Evolutionary conservation across 2,113 vertebrate species (phyloP).

Genomic region (Myotis brandtii): DNA sequence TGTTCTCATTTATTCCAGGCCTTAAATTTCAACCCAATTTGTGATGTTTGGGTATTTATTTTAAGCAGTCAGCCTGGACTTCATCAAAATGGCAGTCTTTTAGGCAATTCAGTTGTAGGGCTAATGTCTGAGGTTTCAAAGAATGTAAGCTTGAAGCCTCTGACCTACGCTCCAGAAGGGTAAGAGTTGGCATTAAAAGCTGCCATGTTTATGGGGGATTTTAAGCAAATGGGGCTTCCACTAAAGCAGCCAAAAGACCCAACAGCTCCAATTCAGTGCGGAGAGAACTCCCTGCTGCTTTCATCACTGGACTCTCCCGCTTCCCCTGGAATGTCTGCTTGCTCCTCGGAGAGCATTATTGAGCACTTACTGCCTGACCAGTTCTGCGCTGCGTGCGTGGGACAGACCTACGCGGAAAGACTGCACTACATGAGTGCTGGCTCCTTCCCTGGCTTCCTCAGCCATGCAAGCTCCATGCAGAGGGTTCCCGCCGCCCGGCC

Average conservation of each 20-base stretch:
- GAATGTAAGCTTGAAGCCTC: neutral
- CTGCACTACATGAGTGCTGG: fast-evolving
- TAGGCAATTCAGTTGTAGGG: neutral
- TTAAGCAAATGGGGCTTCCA: neutral
- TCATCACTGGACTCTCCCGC: neutral
- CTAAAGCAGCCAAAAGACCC: neutral
- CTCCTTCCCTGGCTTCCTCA: neutral
- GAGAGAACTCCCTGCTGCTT: neutral
- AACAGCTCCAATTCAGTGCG: neutral
- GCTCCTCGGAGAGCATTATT: neutral
- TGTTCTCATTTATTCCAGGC: neutral
- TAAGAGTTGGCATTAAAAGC: neutral
- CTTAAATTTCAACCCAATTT: neutral
- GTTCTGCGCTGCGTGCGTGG: neutral
- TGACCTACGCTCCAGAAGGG: neutral
- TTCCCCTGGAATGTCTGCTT: no score
- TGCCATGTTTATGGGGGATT: neutral
- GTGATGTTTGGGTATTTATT: slow-evolving; percentile 31
- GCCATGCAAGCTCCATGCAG: neutral
- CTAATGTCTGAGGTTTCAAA: neutral
- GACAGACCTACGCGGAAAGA: neutral
- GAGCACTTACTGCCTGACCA: neutral
- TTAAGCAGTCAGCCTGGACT: slow-evolving; percentile 57
- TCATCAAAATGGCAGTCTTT: slow-evolving; percentile 43
- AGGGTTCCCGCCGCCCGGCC: neutral